Evolutionary conservation across 2,888 invertebrate genomes (phyloP).

Genomic region (Torymus auratus): DNA sequence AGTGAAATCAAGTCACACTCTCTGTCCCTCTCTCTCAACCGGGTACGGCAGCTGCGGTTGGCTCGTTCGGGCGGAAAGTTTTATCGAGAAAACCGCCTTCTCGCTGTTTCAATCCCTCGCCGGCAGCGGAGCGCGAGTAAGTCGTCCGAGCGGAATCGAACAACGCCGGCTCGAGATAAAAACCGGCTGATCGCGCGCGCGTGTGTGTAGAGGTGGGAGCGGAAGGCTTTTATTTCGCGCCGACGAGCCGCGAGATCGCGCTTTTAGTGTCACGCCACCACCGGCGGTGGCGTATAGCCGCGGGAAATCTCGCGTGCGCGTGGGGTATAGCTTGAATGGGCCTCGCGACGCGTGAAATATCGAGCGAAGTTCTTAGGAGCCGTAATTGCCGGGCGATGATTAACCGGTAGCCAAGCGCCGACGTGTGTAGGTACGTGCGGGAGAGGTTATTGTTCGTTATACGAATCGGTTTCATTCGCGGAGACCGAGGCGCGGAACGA

Average conservation of each 20-base stretch:
- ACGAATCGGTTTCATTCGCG: too few species aligned
- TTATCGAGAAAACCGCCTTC: constrained; percentile 21
- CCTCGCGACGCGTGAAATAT: constrained; percentile 4
- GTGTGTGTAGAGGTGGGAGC: neutral
- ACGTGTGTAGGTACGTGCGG: too few species aligned
- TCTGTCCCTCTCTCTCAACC: too few species aligned
- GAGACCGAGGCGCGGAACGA: too few species aligned
- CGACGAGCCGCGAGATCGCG: constrained; percentile 4
- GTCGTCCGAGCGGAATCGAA: constrained; percentile 30
- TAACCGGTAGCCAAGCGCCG: too few species aligned
- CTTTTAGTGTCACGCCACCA: constrained; percentile 28
- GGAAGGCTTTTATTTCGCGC: constrained; percentile 22
- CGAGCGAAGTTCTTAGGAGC: neutral
- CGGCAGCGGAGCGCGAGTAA: constrained; percentile 39
- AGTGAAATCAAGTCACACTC: too few species aligned
- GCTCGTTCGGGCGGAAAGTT: constrained; percentile 22
- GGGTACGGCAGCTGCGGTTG: neutral
- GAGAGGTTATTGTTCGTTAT: too few species aligned
- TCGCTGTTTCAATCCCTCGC: constrained; percentile 10
- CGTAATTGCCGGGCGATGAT: neutral
- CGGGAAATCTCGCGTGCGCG: neutral
- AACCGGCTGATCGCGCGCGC: constrained; percentile 33
- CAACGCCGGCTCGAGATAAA: constrained; percentile 35
- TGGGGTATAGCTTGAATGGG: neutral
- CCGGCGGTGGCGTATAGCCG: too few species aligned